Evolutionary conservation across 2,113 vertebrate genomes (phyloP).

Genomic region (Tonatia bakeri): DNA sequence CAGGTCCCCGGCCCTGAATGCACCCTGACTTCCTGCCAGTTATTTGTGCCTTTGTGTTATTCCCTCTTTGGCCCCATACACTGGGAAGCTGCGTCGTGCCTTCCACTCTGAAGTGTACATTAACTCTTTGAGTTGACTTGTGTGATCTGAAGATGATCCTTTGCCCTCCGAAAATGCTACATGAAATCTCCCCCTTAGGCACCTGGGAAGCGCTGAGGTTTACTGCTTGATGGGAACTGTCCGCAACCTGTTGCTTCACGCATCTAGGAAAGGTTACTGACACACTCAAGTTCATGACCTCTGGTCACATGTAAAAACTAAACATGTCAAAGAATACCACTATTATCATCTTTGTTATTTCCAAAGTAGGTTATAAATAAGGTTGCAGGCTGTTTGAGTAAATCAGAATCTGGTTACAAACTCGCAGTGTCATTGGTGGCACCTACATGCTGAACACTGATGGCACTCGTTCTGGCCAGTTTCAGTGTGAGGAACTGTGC

Average conservation of each 20-base stretch:
- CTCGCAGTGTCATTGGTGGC: not conserved
- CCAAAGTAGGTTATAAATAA: not conserved
- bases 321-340: not conserved
- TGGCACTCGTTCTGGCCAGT: not conserved
- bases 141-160: not conserved
- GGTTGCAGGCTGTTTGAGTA: not conserved
- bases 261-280: not conserved
- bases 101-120: not conserved
- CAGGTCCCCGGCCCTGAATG: not conserved
- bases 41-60: not conserved
- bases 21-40: not conserved
- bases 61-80: not conserved
- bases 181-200: not conserved
- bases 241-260: not conserved
- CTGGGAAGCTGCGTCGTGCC: fast-evolving
- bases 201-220: not conserved
- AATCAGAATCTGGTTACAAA: not conserved
- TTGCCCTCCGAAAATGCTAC: not conserved
- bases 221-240: not conserved
- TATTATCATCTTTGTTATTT: not conserved
- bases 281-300: not conserved
- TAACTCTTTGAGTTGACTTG: not conserved
- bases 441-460: not conserved
- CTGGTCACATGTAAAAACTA: not conserved
- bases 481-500: not conserved